A percentile compares a stretch with the other conserved stretches of the same genome.
Conservation (phyloP, 2,113 vertebrate species). For the Microtus pennsylvanicus region DNA sequence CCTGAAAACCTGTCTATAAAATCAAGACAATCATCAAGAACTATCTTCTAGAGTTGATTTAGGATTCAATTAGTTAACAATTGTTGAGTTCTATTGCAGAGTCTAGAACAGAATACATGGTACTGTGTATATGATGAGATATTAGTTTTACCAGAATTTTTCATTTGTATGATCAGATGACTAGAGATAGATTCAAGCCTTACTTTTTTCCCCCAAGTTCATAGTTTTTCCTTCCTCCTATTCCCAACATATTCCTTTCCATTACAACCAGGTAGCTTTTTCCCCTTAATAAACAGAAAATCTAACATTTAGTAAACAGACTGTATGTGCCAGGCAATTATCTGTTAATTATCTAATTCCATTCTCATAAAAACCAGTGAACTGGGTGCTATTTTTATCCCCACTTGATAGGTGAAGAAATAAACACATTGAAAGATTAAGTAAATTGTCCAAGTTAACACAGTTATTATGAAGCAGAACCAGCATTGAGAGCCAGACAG, state of each 20-base stretch:
- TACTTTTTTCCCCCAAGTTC: neutral
- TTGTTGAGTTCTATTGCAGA: neutral
- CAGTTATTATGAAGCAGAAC: neutral
- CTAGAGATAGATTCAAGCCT: constrained; percentile 10
- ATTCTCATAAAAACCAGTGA: constrained; percentile 35
- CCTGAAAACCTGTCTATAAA: neutral
- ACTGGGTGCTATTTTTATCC: neutral
- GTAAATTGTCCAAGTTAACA: constrained; percentile 33
- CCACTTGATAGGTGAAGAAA: constrained; percentile 49
- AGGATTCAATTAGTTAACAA: neutral
- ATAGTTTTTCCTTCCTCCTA: neutral
- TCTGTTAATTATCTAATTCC: constrained; percentile 56
- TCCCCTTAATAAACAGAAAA: constrained; percentile 41
- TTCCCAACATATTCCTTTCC: constrained; percentile 15
- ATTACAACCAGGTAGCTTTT: neutral
- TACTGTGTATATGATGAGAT: neutral
- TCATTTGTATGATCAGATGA: constrained; percentile 21
- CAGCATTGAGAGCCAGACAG: constrained; percentile 29
- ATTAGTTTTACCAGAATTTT: neutral
- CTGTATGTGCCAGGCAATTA: neutral
- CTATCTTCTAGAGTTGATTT: neutral
- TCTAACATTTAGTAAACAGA: constrained; percentile 48
- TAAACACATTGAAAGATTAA: constrained; percentile 22
- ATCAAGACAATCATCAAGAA: neutral
- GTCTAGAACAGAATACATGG: neutral